A percentile compares a stretch with the other conserved stretches of the same genome.
These are phyloP conservation scores for Griposia aprilina DNA, from an alignment of 2,888 invertebrate species.

Conservation along the genomic window DNA sequence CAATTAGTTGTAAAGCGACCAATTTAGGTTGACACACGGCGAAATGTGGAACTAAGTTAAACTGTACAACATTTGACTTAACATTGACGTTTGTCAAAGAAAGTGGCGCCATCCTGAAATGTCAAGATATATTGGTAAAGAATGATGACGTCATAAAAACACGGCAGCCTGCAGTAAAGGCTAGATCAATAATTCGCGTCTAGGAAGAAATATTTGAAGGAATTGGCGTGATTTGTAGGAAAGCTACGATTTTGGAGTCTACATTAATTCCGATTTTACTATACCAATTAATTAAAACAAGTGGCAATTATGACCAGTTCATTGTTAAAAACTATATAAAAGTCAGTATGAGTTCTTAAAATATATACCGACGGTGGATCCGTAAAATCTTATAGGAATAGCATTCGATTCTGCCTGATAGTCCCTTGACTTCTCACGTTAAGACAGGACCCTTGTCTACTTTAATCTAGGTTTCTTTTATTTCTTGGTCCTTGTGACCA, in stretches of 20 bases:
- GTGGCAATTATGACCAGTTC: background rate
- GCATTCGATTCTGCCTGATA: background rate
- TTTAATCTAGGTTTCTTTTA: no score
- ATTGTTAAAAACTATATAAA: background rate
- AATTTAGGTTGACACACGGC: constrained; percentile 7
- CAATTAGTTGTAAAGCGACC: constrained; percentile 42
- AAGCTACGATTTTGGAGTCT: background rate
- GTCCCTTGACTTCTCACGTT: background rate
- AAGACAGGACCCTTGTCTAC: no score
- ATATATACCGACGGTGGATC: background rate
- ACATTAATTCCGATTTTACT: background rate
- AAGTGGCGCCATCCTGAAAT: constrained; percentile 8
- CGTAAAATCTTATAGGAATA: background rate
- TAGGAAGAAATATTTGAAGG: constrained; percentile 11
- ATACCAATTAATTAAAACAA: background rate
- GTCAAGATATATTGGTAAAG: constrained; percentile 5
- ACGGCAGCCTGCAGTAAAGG: constrained; percentile 49
- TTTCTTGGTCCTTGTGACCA: no score
- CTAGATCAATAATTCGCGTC: constrained; percentile 43
- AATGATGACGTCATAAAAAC: constrained; percentile 38
- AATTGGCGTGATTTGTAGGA: background rate
- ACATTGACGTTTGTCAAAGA: background rate
- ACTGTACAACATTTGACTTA: background rate
- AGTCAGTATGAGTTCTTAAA: background rate
- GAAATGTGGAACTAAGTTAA: background rate